Percentiles rank a stretch among this genome's conserved stretches.
Evolutionary conservation across 2,113 vertebrate genomes (phyloP).

Genomic region (Hylia prasina): DNA sequence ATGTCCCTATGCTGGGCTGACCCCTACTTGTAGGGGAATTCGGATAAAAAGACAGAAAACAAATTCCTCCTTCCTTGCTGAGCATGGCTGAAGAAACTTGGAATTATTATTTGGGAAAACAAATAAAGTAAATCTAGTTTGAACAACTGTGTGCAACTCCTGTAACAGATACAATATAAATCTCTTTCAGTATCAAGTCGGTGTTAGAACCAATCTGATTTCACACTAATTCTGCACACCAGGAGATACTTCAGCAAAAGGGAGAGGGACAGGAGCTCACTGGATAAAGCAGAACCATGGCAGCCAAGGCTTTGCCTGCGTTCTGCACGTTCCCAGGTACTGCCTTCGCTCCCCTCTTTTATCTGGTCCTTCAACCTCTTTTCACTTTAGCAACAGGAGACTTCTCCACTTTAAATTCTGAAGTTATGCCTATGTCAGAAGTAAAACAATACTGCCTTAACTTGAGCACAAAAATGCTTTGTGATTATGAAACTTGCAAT

Average conservation of each 20-base stretch:
- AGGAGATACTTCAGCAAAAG: background rate
- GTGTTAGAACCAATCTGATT: background rate
- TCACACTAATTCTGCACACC: background rate
- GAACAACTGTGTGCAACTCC: background rate
- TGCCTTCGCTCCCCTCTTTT: background rate
- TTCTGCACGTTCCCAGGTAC: fast-evolving
- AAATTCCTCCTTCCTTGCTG: background rate
- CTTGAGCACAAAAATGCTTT: background rate
- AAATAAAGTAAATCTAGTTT: background rate
- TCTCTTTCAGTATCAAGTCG: background rate
- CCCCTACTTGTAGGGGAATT: no score
- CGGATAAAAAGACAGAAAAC: background rate
- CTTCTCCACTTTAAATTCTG: background rate
- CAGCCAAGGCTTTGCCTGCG: background rate
- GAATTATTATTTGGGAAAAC: background rate
- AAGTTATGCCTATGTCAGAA: background rate
- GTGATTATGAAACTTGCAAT: background rate
- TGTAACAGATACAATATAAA: background rate
- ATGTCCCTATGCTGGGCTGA: background rate
- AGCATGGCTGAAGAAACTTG: background rate
- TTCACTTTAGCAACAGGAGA: background rate
- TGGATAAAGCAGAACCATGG: fast-evolving
- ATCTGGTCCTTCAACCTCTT: background rate
- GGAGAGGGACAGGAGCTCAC: background rate
- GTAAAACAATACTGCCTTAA: background rate